phyloP scores from a whole-genome alignment of 2,113 vertebrate species.

The Alaudala cheleensis region DNA sequence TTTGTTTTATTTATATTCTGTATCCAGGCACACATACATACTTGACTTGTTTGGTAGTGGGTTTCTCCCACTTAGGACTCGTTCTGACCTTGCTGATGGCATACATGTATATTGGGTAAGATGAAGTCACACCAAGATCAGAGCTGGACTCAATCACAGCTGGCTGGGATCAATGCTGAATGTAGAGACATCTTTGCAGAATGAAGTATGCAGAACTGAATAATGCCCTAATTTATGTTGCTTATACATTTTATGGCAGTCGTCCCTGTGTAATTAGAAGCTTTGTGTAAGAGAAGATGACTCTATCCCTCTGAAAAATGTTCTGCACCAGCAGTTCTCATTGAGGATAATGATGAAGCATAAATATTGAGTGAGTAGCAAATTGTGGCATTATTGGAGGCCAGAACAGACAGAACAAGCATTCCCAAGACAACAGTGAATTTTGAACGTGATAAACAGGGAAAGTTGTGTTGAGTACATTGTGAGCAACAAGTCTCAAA shows the following conservation, averaged over 20 bases:
- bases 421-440: neutral
- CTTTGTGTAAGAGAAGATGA: neutral
- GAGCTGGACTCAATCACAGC: neutral
- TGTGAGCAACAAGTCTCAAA: neutral
- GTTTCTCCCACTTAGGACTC: neutral
- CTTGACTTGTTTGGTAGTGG: neutral
- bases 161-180: neutral
- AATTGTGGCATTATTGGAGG: neutral
- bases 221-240: neutral
- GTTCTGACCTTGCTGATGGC: neutral
- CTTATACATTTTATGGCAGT: neutral
- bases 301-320: neutral
- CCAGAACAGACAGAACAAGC: neutral
- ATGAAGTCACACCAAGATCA: neutral
- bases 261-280: neutral
- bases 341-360: neutral
- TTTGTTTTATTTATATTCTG: neutral
- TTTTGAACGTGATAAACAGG: neutral
- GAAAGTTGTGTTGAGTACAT: neutral
- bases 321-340: neutral
- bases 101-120: neutral
- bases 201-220: neutral
- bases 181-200: neutral
- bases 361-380: neutral
- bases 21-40: neutral